Evolutionary conservation across 2,888 invertebrate species (phyloP).

Genomic region (Nymphalis c-album): DNA sequence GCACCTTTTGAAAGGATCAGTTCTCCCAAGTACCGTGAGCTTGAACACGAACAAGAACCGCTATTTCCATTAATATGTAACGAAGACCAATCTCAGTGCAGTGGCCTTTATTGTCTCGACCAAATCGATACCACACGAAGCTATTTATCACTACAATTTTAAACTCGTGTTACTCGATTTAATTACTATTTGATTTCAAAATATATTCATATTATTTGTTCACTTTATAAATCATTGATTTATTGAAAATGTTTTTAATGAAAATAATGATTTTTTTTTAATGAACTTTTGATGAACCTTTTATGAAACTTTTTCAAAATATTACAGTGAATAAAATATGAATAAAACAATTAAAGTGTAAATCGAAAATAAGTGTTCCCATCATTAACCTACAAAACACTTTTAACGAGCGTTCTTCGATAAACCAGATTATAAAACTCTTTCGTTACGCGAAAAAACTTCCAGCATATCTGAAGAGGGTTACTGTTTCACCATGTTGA

Average conservation of each 20-base stretch:
- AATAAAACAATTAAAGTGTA: too few relatives aligned
- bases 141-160: conserved; percentile 31
- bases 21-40: conserved; percentile 32
- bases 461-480: not conserved
- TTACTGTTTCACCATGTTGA: not conserved
- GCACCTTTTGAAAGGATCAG: conserved; percentile 36
- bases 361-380: too few relatives aligned
- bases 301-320: too few relatives aligned
- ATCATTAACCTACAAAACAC: not conserved
- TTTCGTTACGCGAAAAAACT: not conserved
- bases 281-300: too few relatives aligned
- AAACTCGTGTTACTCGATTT: conserved; percentile 15
- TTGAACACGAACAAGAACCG: conserved; percentile 43
- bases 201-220: not conserved
- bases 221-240: too few relatives aligned
- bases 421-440: conserved; percentile 11
- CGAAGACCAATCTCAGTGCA: conserved; percentile 59
- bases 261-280: too few relatives aligned
- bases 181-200: not conserved
- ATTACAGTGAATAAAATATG: too few relatives aligned
- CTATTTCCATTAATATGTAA: conserved; percentile 59
- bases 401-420: not conserved
- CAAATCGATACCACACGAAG: conserved; percentile 63
- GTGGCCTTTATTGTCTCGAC: conserved; percentile 55
- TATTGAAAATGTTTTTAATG: too few relatives aligned